Percentiles rank a stretch among this genome's conserved stretches.
These are phyloP conservation scores for Ridgeia piscesae DNA, from an alignment of 1,140 invertebrate species.

Conservation along the genomic window DNA sequence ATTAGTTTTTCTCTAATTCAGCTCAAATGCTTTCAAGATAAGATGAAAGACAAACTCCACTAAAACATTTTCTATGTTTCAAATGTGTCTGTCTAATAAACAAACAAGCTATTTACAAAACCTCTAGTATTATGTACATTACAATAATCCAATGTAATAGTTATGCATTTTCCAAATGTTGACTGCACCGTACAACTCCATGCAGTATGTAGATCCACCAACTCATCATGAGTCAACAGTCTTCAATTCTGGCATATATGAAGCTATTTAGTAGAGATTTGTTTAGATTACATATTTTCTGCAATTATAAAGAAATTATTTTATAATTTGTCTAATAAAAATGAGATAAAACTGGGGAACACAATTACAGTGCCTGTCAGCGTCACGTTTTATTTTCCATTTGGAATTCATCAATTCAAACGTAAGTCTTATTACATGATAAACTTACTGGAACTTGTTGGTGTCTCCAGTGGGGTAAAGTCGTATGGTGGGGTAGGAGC, in stretches of 20 bases:
- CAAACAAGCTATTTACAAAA: background rate
- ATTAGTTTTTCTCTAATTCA: background rate
- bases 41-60: background rate
- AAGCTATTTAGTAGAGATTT: background rate
- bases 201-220: background rate
- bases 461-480: slow-evolving; percentile 66
- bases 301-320: background rate
- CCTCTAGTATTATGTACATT: background rate
- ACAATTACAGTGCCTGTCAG: too few relatives aligned
- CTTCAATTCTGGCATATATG: background rate
- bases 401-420: too few relatives aligned
- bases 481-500: slow-evolving; percentile 72
- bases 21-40: background rate
- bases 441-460: slow-evolving; percentile 60
- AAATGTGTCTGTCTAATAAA: background rate
- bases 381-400: too few relatives aligned
- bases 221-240: background rate
- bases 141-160: background rate
- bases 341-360: too few relatives aligned
- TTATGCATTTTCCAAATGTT: background rate
- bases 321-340: background rate
- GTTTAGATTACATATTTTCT: background rate
- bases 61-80: background rate
- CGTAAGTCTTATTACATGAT: too few relatives aligned
- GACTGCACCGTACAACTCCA: background rate